A percentile compares a stretch with the other conserved stretches of the same genome.
These are phyloP conservation scores for Halcyon malimbica DNA, from an alignment of 2,113 vertebrate genomes.

Conservation along the genomic window DNA sequence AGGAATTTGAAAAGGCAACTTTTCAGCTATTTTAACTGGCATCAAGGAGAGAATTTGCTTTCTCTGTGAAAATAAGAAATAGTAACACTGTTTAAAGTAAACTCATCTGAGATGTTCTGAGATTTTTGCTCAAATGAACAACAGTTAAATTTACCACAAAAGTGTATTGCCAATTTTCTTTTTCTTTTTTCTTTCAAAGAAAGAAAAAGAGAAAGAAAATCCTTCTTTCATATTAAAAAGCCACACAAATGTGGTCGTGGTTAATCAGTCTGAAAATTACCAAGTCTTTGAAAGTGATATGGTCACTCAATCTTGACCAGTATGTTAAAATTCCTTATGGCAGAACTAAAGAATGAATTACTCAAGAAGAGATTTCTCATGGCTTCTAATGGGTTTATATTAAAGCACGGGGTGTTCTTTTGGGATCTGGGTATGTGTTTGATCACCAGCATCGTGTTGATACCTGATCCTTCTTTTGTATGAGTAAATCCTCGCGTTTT, in stretches of 20 bases:
- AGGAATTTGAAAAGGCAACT: neutral
- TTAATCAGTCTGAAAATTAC: neutral
- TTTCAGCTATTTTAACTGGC: neutral
- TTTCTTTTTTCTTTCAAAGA: neutral
- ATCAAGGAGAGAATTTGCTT: neutral
- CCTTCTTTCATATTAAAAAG: neutral
- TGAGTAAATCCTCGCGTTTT: neutral
- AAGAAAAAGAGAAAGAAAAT: neutral
- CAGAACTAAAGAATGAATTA: neutral
- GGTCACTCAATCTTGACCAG: neutral
- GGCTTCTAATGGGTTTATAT: neutral
- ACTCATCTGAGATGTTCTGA: neutral
- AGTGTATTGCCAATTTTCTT: neutral
- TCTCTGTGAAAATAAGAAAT: neutral
- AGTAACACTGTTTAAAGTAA: neutral
- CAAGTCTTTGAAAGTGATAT: neutral
- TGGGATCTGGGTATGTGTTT: neutral
- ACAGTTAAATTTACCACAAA: neutral
- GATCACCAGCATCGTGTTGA: neutral
- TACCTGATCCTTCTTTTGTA: neutral
- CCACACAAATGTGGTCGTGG: rapidly evolving
- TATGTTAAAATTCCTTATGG: neutral
- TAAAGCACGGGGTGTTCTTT: neutral
- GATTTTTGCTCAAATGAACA: neutral
- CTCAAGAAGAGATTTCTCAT: neutral